These are phyloP conservation scores for Chrysolina haemoptera DNA, from an alignment of 2,888 invertebrate genomes.

Conservation along the genomic window DNA sequence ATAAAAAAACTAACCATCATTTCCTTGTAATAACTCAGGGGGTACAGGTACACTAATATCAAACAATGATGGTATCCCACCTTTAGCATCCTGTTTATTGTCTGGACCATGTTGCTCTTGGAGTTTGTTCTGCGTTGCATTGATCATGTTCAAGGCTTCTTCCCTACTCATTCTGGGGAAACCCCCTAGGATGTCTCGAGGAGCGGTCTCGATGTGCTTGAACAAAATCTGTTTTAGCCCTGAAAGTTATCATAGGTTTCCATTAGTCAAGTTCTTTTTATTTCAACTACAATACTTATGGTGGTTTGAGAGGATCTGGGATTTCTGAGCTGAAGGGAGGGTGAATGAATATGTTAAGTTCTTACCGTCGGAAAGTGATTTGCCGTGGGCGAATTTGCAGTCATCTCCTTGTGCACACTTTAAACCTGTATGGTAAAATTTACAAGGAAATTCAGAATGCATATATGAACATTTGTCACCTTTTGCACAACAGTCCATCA, in stretches of 20 bases:
- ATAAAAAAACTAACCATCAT: constrained; percentile 58
- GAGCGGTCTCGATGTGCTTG: constrained; percentile 90
- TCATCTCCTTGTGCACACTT: constrained; percentile 83
- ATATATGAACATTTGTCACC: constrained; percentile 95
- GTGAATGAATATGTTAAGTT: constrained; percentile 15
- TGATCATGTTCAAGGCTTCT: constrained; percentile 75
- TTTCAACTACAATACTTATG: constrained; percentile 15
- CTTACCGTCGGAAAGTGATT: constrained; percentile 84
- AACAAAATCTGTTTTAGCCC: constrained; percentile 69
- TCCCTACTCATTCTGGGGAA: constrained; percentile 88
- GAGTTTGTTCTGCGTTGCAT: constrained; percentile 71
- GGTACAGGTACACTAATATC: constrained; percentile 66
- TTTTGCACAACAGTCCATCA: constrained; percentile 96
- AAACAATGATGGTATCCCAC: constrained; percentile 65
- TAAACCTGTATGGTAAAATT: constrained; percentile 95
- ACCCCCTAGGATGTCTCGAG: constrained; percentile 92
- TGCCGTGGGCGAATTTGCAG: constrained; percentile 95
- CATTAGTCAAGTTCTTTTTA: neutral
- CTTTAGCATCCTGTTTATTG: constrained; percentile 53
- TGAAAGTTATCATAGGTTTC: constrained; percentile 46
- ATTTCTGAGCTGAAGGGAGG: constrained; percentile 19
- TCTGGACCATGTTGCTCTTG: constrained; percentile 67
- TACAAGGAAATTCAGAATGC: constrained; percentile 98
- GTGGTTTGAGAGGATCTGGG: constrained; percentile 5
- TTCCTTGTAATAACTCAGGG: constrained; percentile 58